Percentiles rank a stretch among this genome's conserved stretches.
Evolutionary conservation across 2,113 vertebrate genomes (phyloP).

Genomic region (Psophia crepitans): DNA sequence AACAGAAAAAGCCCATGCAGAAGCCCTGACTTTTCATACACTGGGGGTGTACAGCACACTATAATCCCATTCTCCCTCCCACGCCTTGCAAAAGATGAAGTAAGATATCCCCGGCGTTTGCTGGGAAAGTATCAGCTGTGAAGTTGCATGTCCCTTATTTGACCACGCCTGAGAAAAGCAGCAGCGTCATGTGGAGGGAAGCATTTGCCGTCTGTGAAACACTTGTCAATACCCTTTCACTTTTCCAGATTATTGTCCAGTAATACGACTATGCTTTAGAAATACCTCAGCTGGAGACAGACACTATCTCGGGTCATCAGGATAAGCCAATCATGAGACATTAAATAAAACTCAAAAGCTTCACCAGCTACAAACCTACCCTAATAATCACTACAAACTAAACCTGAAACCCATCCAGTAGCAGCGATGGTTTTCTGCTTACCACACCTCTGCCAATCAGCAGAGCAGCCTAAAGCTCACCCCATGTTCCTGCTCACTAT

Average conservation of each 20-base stretch:
- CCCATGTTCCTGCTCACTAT: neutral
- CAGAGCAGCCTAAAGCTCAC: neutral
- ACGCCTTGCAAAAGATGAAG: neutral
- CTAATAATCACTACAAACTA: neutral
- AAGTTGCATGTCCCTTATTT: neutral
- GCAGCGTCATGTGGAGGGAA: neutral
- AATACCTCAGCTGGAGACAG: neutral
- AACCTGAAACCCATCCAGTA: neutral
- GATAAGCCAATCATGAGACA: neutral
- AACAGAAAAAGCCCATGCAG: neutral
- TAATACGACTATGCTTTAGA: neutral
- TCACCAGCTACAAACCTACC: neutral
- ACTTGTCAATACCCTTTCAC: neutral
- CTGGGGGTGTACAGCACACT: rapidly evolving
- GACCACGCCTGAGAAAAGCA: neutral
- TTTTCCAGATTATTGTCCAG: neutral
- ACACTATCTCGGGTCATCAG: neutral
- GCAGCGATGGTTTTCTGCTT: neutral
- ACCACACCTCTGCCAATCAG: neutral
- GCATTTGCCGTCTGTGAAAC: rapidly evolving
- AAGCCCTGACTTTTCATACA: neutral
- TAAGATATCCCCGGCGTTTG: neutral
- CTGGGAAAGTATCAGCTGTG: neutral
- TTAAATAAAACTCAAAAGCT: neutral
- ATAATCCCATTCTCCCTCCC: neutral